Percentiles rank a stretch among this genome's conserved stretches.
These are phyloP conservation scores for Philonicus albiceps DNA, from an alignment of 2,888 invertebrate species.

Conservation along the genomic window DNA sequence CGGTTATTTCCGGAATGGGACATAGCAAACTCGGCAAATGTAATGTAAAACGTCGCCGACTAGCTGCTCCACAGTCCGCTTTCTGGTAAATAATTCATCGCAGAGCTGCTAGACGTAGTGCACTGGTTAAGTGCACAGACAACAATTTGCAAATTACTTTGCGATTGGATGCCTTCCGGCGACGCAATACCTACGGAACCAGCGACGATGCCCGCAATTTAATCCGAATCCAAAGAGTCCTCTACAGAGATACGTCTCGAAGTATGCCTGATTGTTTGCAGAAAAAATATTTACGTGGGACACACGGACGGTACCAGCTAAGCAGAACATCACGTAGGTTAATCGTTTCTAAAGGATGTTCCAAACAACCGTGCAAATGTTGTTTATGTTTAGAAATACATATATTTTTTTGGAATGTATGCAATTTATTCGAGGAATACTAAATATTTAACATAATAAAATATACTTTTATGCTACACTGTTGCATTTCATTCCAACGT, in stretches of 20 bases:
- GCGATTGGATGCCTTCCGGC: background rate
- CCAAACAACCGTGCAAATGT: background rate
- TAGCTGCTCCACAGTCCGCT: background rate
- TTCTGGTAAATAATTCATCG: constrained; percentile 3
- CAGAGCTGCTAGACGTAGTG: background rate
- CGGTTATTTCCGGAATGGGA: background rate
- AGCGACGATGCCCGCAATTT: background rate
- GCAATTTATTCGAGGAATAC: background rate
- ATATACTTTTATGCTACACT: background rate
- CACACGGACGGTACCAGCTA: background rate
- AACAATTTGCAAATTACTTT: constrained; percentile 4
- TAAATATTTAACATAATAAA: background rate
- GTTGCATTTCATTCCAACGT: background rate
- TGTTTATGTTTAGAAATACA: background rate
- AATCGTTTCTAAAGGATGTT: background rate
- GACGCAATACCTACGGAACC: background rate
- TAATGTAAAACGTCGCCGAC: background rate
- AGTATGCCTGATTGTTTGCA: background rate
- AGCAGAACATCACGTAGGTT: background rate
- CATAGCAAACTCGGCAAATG: background rate
- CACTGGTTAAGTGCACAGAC: background rate
- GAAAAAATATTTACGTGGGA: background rate
- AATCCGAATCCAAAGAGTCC: background rate
- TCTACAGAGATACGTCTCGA: background rate
- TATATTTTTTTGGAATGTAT: background rate